Evolutionary conservation across 2,797 vertebrate genomes (phyloP).

Genomic region (Garrulus glandarius): DNA sequence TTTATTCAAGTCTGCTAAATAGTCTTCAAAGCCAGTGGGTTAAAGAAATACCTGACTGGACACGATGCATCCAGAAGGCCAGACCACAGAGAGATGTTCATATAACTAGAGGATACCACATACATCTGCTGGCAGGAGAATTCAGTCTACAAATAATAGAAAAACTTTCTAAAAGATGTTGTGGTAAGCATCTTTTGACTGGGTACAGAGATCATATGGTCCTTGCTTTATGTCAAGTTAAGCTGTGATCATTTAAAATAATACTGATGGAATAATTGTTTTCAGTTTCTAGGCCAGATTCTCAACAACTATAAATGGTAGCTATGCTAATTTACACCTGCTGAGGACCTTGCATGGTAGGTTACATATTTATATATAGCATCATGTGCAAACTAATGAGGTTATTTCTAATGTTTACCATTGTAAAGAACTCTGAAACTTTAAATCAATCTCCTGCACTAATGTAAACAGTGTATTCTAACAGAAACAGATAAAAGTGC

Average conservation of each 20-base stretch:
- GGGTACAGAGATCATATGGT: not conserved
- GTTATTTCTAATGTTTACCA: conserved; percentile 24
- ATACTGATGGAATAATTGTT: not conserved
- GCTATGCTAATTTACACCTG: not conserved
- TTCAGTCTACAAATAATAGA: not conserved
- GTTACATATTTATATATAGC: not conserved
- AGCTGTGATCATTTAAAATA: not conserved
- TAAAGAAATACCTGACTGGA: not conserved
- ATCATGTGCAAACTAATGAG: not conserved
- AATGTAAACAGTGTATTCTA: conserved; percentile 26
- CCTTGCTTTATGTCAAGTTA: not conserved
- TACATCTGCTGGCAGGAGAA: not conserved
- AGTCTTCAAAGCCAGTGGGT: conserved; percentile 18
- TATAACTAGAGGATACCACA: not conserved
- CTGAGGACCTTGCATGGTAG: not conserved
- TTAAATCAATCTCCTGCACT: conserved; percentile 54
- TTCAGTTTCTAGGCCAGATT: not conserved
- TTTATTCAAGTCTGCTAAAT: conserved; percentile 60
- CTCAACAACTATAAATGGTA: not conserved
- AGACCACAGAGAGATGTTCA: not conserved
- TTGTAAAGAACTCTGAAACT: conserved; percentile 12
- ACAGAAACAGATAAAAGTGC: conserved; percentile 48
- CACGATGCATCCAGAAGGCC: not conserved
- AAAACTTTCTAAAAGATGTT: not conserved
- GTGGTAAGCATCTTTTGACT: not conserved